phyloP scores from a whole-genome alignment of 92 coral and sea anemone genomes.

The Scolanthus callimorphus region DNA sequence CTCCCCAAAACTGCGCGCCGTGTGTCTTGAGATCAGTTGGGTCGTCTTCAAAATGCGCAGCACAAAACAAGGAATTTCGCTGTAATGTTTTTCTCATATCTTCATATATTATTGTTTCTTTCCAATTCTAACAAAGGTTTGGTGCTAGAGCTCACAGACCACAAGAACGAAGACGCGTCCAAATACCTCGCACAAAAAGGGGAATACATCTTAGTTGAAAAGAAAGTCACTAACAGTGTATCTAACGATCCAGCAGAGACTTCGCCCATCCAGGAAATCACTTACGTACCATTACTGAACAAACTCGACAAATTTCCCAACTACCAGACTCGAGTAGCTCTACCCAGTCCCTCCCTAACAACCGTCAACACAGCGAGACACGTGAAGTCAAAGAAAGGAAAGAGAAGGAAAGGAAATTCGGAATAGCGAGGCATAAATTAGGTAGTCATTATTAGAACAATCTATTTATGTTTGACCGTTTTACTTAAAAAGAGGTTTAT shows the following conservation, averaged over 20 bases:
- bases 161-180: conserved; percentile 74
- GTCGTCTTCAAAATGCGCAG: no score
- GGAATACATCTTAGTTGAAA: conserved; percentile 87
- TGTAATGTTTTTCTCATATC: no score
- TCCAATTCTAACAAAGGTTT: conserved; percentile 50
- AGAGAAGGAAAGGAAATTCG: conserved; percentile 5
- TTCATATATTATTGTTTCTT: no score
- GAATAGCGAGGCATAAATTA: no score
- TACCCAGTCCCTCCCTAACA: conserved; percentile 12
- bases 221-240: conserved; percentile 27
- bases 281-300: conserved; percentile 77
- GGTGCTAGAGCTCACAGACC: conserved; percentile 79
- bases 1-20: no score
- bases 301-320: conserved; percentile 77
- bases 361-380: conserved; percentile 5
- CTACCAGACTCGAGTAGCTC: conserved; percentile 68
- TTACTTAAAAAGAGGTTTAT: no score
- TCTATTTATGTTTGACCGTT: no score
- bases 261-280: conserved; percentile 46
- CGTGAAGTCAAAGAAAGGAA: conserved; percentile 30
- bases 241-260: conserved; percentile 38
- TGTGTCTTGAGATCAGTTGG: no score
- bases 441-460: no score
- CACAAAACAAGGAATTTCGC: no score
- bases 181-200: conserved; percentile 67